phyloP scores from a whole-genome alignment of 2,888 invertebrate genomes.

The Itoplectis maculator region DNA sequence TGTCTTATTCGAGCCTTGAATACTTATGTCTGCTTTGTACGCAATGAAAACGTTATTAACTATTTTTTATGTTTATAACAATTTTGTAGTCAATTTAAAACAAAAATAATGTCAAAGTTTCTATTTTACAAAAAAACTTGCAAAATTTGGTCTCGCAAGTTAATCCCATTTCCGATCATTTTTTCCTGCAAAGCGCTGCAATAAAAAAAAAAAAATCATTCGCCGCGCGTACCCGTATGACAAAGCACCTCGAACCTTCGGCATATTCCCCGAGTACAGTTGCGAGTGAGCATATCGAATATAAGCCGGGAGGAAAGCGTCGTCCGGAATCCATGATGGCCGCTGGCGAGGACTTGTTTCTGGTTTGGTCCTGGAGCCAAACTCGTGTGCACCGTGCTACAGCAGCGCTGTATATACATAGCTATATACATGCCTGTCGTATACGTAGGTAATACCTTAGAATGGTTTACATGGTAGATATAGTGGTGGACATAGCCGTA shows the following conservation, averaged over 20 bases:
- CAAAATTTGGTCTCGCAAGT: no score
- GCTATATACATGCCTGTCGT: conserved; percentile 32
- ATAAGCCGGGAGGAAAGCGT: conserved; percentile 66
- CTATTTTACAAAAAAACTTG: no score
- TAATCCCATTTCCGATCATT: no score
- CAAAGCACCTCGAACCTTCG: neutral
- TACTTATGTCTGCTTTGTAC: conserved; percentile 8
- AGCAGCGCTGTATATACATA: no score
- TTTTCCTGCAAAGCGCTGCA: no score
- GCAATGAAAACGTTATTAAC: neutral
- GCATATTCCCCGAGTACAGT: conserved; percentile 46
- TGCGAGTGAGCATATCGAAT: conserved; percentile 25
- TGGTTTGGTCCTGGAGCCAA: conserved; percentile 47
- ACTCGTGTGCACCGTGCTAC: conserved; percentile 39
- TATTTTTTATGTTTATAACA: no score
- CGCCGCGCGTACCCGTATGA: neutral
- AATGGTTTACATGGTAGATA: conserved; percentile 43
- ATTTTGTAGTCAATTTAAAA: no score
- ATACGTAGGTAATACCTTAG: conserved; percentile 38
- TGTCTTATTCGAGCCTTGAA: conserved; percentile 20
- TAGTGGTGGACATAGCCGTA: conserved; percentile 19
- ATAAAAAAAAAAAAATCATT: neutral
- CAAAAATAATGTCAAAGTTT: no score
- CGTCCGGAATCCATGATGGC: conserved; percentile 77
- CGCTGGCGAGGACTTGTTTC: conserved; percentile 67